phyloP scores from a whole-genome alignment of 2,888 invertebrate species.

The Salticus scenicus region DNA sequence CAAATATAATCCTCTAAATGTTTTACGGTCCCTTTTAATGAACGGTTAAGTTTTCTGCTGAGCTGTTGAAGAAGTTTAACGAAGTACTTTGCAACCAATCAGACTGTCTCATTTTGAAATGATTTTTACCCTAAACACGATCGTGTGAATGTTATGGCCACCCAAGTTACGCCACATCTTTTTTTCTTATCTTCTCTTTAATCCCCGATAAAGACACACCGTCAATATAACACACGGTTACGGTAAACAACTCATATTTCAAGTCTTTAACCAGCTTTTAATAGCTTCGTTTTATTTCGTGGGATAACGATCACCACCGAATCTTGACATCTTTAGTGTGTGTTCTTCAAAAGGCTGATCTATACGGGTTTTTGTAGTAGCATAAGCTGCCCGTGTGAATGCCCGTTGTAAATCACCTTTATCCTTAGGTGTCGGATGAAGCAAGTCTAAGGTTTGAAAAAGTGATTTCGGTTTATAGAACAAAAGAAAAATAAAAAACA shows the following conservation, averaged over 20 bases:
- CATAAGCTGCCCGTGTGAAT: not conserved
- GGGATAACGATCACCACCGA: not conserved
- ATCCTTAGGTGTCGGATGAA: not conserved
- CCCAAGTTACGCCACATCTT: conserved; percentile 3
- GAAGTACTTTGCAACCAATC: no score
- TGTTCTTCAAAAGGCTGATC: not conserved
- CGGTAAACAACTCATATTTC: conserved; percentile 12
- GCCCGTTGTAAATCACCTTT: not conserved
- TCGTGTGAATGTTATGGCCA: not conserved
- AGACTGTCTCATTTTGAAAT: no score
- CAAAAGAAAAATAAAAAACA: no score
- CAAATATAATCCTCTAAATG: no score
- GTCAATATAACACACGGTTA: not conserved
- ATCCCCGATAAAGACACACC: conserved; percentile 3
- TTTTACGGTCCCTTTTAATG: no score
- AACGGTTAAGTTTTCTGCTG: no score
- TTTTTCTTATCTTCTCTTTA: not conserved
- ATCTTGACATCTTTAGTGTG: conserved; percentile 15
- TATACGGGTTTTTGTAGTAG: not conserved
- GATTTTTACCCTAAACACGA: no score
- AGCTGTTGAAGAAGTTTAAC: no score
- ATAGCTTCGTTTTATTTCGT: not conserved
- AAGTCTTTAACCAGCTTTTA: not conserved
- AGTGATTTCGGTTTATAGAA: no score
- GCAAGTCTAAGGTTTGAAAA: not conserved